Base-by-base conservation (phyloP, 2,797 vertebrate species). In the Pangasius larnaudii region DNA sequence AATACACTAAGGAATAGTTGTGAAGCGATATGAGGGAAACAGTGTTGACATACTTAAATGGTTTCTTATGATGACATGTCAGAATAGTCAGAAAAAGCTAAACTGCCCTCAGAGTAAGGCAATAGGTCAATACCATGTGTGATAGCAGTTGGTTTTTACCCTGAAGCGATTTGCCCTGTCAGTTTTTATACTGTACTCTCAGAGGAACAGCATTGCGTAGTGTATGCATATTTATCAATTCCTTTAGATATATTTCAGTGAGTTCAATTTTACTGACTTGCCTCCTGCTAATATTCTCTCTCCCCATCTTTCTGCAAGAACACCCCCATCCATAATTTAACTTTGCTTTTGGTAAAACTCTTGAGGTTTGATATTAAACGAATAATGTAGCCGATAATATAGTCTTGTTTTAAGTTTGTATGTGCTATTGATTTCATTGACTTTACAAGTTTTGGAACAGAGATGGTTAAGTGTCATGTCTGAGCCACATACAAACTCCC, bases 91-190 rank as follows among this genome's bases (percentile, higher is more conserved):
- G 85, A 88, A 91, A 83, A 90, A 88, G 87, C 89, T 42, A 79
- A 89, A 80, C 87, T 87, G 82, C 84, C 89, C 88, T 61, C 39
- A 79, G 85, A 92, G 72, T 61, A 78, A 81, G 91, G 86, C 91
- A 89, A 89, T 87, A 93, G 93, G 94, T 94, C 91, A 94, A 77
- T 77, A 89, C 90, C 83, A 90, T 91, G 92, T 91, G 91, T 92
- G 91, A 91, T 89, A 89, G 89, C 79, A 86, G 71, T 84, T 85
- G 89, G 88, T 75, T 91, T 86, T 89, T n/a, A 77, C 67, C 89
- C 87, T 56, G 88, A 90, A 74, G 77, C 83, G 80, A 89, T 85
- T 90, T 46, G 51, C 59, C 88, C 88, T 93, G 91, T 93, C 94
- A 93, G 86, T 88, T 42, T 91, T 91, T 93, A 93, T 88, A 90